Evolutionary conservation across 92 coral and sea anemone species (phyloP), one percentile per base, ranked within the genome.

Genomic region (Heliopora coerulea): DNA sequence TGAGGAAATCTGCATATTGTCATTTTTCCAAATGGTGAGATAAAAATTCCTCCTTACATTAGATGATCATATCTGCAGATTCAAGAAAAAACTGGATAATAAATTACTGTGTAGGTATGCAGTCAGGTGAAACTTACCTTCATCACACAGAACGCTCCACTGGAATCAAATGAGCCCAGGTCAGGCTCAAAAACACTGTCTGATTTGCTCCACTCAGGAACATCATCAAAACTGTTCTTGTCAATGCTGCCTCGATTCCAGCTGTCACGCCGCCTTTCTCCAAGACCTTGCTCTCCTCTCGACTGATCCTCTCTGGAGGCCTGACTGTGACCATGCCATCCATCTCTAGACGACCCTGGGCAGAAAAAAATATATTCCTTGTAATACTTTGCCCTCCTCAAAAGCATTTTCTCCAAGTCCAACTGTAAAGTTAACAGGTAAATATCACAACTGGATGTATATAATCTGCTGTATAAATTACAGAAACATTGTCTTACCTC

Each of bases 171-270:
- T 23, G 96, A 85, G 12, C 98, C 98, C 15, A 88, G 30, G 33
- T 69, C 83, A 39, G 91, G 83, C 62, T 93, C 98, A 69, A 69
- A 69, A n/a, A 85, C 93, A 42, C 58, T 78, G 63, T 93, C 98
- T 23, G 86, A 85, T 75, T 86, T 87, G 68, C 98, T 90, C 96
- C 98, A 90, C 61, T 93, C 98, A 1, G 98, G 96, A 33, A 89
- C 73, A 54, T 69, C 76, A 7, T 69, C 76, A 69, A 54, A 69
- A 26, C 62, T 69, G 15, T 50, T 69, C 34, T 42, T 25, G 23
- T 68, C 74, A n/a, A 17, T 48, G 11, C 61, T 23, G 17, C 57
- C 62, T 12, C 76, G 56, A 69, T 25, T 11, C 63, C 76, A 44
- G 10, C 62, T 37, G 11, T 69, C 76, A 21, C 49, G 50, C 34